Evolutionary conservation across 2,113 vertebrate genomes (phyloP).

Genomic region (Bos taurus): ARS-UCD2.0 NC_037352.1:15662001-15662500

Average conservation of each 20-base stretch:
- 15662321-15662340: not conserved
- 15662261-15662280: not conserved
- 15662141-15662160: not conserved
- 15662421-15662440: not conserved
- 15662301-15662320: not conserved
- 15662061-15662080: not conserved
- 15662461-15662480: not conserved
- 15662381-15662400: not conserved
- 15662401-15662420: not conserved
- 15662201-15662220: not conserved
- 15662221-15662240: not conserved
- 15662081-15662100: not conserved
- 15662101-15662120: not conserved
- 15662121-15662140: not conserved
- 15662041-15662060: not conserved
- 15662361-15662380: not conserved
- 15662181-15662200: not conserved
- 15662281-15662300: not conserved
- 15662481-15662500: not conserved
- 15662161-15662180: not conserved
- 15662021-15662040: not conserved
- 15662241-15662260: not conserved
- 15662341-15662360: not conserved
- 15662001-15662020: too few species aligned
- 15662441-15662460: not conserved